Base-by-base conservation (phyloP, 2,113 vertebrate species). In the Microtus ochrogaster region DNA sequence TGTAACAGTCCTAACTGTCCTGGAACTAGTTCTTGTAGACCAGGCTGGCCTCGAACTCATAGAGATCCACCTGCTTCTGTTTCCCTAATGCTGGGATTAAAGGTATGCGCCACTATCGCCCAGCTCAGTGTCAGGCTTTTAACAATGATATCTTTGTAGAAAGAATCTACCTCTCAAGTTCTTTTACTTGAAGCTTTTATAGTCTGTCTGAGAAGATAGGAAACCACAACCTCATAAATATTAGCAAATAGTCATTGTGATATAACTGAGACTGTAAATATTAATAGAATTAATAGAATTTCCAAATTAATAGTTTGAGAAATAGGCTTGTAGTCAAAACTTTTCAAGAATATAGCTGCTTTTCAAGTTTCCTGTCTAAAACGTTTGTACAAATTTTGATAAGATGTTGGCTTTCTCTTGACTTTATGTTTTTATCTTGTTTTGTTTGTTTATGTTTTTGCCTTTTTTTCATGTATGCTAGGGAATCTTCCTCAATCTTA, bases 201-300 rank as follows among this genome's bases (percentile, higher is more conserved):
- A 65, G 68, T 74, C 28, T 96, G 24, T 82, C 90, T 87, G 84
- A 30, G n/a, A 95, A 86, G 78, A 81, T 10, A 85, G 84, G 16
- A 78, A 84, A 82, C 61, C 24, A 84, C 73, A 83, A 52, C 22
- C 58, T 72, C 66, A 76, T 83, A 66, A 73, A 41, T 36, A 58
- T 33, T 92, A 84, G 58, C 26, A 88, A 89, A 52, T 93, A 78
- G 36, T 73, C 72, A 17, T 44, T 82, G 28, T 94, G 65, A 24
- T 88, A 63, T n/a, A 78, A 36, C 47, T 63, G 78, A 63, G 36
- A 85, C 21, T 79, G 19, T 9, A 84, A 44, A 90, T 94, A 52
- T 39, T 58, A 41, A 36, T 76, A 92, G 44, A 92, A 78, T 92
- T 90, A 58, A 58, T 58, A 58, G 55, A 58, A 58, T 58, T 58